Conservation (phyloP, 2,113 vertebrate genomes). For the Gasterosteus nipponicus region DNA sequence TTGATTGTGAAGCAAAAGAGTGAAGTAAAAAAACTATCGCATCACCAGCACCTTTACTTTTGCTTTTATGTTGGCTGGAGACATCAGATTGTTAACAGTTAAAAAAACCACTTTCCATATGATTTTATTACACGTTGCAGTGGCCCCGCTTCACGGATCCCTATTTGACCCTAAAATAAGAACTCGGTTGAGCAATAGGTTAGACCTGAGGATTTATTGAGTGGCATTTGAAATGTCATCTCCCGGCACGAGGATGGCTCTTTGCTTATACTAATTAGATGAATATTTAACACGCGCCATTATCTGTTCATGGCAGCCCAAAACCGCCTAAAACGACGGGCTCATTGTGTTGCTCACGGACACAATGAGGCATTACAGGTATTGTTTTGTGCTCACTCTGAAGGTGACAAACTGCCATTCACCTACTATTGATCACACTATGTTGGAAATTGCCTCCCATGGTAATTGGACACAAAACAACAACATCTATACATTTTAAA, state of each 20-base stretch:
- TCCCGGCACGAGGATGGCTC: conserved; percentile 53
- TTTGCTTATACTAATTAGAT: conserved; percentile 72
- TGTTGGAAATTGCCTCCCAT: conserved; percentile 44
- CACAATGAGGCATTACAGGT: conserved; percentile 66
- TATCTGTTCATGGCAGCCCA: conserved; percentile 70
- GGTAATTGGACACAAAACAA: conserved; percentile 49
- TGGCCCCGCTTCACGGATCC: conserved; percentile 14
- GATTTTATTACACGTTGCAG: not conserved
- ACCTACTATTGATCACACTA: conserved; percentile 62
- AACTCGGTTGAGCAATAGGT: conserved; percentile 42
- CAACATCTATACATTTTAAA: conserved; percentile 64
- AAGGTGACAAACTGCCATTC: conserved; percentile 69
- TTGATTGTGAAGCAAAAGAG: not conserved
- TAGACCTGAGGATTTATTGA: conserved; percentile 64
- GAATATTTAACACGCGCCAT: conserved; percentile 75
- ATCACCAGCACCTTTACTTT: not conserved
- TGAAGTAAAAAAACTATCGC: not conserved
- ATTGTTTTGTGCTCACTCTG: conserved; percentile 64
- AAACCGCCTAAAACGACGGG: conserved; percentile 56
- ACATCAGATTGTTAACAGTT: not conserved
- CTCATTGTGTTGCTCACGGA: conserved; percentile 53
- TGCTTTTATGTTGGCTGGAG: not conserved
- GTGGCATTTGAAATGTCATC: conserved; percentile 76
- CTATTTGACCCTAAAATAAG: conserved; percentile 54
- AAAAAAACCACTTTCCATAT: not conserved